phyloP scores from a whole-genome alignment of 1,140 invertebrate genomes.

The Melipona quadrifasciata region DNA sequence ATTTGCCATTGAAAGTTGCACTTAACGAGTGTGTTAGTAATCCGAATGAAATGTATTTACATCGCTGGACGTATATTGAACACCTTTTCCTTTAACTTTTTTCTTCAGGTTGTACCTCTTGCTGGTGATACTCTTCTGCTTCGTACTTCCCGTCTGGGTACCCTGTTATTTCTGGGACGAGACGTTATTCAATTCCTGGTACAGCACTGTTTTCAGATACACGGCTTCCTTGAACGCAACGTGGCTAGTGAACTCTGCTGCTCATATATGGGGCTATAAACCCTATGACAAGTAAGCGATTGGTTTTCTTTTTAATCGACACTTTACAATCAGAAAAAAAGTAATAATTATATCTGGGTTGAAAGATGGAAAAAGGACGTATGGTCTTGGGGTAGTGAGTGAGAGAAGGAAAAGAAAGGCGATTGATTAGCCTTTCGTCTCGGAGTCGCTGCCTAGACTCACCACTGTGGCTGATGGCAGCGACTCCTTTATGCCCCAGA shows the following conservation, averaged over 20 bases:
- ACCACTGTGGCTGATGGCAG: no score
- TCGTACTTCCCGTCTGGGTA: slow-evolving; percentile 88
- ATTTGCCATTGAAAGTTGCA: background rate
- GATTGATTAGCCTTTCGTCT: no score
- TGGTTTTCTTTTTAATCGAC: background rate
- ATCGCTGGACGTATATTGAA: background rate
- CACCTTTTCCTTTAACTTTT: background rate
- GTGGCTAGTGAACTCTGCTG: slow-evolving; percentile 94
- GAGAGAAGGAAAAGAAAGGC: no score
- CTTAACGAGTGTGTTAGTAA: background rate
- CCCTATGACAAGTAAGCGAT: slow-evolving; percentile 82
- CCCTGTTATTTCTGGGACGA: slow-evolving; percentile 89
- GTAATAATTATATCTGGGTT: no score
- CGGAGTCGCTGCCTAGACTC: no score
- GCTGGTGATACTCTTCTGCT: slow-evolving; percentile 88
- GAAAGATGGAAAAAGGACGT: no score
- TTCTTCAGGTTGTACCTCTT: slow-evolving; percentile 86
- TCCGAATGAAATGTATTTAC: background rate
- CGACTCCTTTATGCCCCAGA: no score
- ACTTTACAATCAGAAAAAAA: no score
- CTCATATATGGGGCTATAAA: slow-evolving; percentile 89
- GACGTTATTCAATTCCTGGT: slow-evolving; percentile 81
- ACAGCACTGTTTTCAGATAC: slow-evolving; percentile 87
- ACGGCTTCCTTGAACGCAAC: slow-evolving; percentile 88
- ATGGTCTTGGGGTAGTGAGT: no score